These are phyloP conservation scores for Drosophila pachea DNA, from an alignment of 1,140 invertebrate genomes.

Conservation along the genomic window DNA sequence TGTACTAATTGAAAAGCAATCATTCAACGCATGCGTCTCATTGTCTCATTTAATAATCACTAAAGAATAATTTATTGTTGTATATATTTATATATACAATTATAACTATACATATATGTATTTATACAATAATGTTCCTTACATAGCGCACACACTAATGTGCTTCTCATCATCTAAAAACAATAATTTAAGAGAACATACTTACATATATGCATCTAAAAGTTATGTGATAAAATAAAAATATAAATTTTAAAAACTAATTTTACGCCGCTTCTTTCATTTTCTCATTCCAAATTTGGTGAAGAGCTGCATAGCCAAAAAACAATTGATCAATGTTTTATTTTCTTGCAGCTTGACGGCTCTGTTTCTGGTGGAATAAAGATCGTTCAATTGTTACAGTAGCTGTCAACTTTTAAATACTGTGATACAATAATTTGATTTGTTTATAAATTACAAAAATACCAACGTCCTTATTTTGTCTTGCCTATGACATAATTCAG, in stretches of 20 bases:
- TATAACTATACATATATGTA: slow-evolving; percentile 3
- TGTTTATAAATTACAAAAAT: too few species aligned
- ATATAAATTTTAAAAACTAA: slow-evolving; percentile 51
- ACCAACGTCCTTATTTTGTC: too few species aligned
- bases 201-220: slow-evolving; percentile 51
- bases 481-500: too few species aligned
- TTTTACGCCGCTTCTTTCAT: slow-evolving; percentile 33
- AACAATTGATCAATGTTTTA: background rate
- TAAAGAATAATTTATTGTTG: slow-evolving; percentile 34
- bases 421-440: slow-evolving; percentile 23
- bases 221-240: slow-evolving; percentile 66
- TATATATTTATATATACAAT: slow-evolving; percentile 28
- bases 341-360: slow-evolving; percentile 55
- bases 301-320: background rate
- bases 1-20: slow-evolving; percentile 23
- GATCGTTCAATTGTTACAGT: background rate
- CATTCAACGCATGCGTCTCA: slow-evolving; percentile 16
- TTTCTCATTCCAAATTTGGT: background rate
- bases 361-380: slow-evolving; percentile 48
- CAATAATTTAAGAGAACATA: slow-evolving; percentile 34
- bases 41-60: slow-evolving; percentile 26
- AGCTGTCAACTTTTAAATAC: slow-evolving; percentile 7
- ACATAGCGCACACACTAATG: slow-evolving; percentile 33
- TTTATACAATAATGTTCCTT: slow-evolving; percentile 69
- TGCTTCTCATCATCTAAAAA: slow-evolving; percentile 41